Conservation (phyloP, 2,888 invertebrate species). For the Erebia aethiops region DNA sequence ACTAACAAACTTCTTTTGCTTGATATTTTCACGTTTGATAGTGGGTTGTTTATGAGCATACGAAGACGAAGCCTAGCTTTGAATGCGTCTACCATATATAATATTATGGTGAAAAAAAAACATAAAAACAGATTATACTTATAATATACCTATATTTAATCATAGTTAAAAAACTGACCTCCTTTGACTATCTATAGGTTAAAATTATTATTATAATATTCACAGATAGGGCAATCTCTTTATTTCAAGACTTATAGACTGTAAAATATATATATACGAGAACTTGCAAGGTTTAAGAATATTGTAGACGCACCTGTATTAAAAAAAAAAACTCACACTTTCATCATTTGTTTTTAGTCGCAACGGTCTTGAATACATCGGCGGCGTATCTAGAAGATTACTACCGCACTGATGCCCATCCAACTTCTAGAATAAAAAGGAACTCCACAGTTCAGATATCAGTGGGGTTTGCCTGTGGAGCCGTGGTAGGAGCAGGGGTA, state of each 20-base stretch:
- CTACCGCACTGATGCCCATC: conserved; percentile 76
- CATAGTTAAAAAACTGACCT: too few species aligned
- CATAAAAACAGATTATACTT: too few species aligned
- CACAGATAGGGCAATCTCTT: not conserved
- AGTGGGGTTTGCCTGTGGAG: conserved; percentile 72
- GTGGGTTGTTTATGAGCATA: too few species aligned
- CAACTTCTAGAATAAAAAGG: conserved; percentile 69
- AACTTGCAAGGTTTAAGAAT: not conserved
- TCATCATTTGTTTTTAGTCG: conserved; percentile 58
- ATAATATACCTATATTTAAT: too few species aligned
- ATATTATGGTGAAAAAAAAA: too few species aligned
- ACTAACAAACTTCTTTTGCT: too few species aligned
- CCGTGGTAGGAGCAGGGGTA: conserved; percentile 79
- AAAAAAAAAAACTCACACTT: not conserved
- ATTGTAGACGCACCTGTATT: not conserved
- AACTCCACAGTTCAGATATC: conserved; percentile 79
- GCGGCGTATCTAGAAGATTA: conserved; percentile 84
- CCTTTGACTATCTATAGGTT: too few species aligned
- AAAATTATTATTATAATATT: too few species aligned
- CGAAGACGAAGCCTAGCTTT: too few species aligned
- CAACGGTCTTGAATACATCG: conserved; percentile 83
- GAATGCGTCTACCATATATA: too few species aligned
- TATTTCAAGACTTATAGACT: not conserved
- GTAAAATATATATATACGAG: not conserved
- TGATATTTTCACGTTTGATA: too few species aligned